Conservation (phyloP, 2,113 vertebrate species). For the Ceyx margarethae region DNA sequence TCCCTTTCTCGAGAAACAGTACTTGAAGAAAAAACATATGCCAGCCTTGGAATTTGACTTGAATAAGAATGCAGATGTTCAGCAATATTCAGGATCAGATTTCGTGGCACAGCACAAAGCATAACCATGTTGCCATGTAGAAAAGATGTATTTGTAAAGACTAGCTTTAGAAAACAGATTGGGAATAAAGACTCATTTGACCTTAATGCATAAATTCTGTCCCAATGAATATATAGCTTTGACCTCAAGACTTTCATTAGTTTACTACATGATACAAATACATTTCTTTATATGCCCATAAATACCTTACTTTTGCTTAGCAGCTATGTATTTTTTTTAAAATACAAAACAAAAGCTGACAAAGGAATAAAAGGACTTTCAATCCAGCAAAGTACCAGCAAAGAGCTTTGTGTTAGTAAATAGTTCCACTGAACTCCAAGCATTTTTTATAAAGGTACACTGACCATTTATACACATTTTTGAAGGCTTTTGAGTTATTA, state of each 20-base stretch:
- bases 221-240: background rate
- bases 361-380: background rate
- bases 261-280: background rate
- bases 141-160: background rate
- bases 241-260: slow-evolving; percentile 19
- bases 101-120: background rate
- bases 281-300: background rate
- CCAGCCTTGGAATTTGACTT: background rate
- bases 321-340: background rate
- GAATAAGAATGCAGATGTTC: background rate
- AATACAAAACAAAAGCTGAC: background rate
- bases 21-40: background rate
- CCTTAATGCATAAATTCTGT: slow-evolving; percentile 19
- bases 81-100: background rate
- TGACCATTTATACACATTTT: background rate
- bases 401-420: background rate
- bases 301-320: background rate
- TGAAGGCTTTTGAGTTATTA: background rate
- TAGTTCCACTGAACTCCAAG: background rate
- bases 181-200: background rate
- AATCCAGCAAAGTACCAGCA: background rate
- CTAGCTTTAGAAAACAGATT: slow-evolving; percentile 26
- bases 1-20: slow-evolving; percentile 12
- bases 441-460: background rate
- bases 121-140: background rate